phyloP scores from a whole-genome alignment of 35 echinoderm and acorn worm species.

The Diadema setosum region DNA sequence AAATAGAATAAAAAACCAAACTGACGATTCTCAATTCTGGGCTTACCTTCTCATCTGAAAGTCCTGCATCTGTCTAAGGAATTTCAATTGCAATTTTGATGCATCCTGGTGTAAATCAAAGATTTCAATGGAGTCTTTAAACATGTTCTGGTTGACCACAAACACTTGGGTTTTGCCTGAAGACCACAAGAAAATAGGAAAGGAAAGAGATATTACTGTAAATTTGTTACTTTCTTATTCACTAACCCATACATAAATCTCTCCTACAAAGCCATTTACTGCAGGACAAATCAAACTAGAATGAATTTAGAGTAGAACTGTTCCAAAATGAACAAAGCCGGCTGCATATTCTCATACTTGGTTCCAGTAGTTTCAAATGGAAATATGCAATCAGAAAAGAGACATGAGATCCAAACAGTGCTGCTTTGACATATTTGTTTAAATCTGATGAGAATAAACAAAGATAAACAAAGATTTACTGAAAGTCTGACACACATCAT shows the following conservation, averaged over 20 bases:
- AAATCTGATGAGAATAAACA: too few relatives aligned
- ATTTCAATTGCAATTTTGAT: background rate
- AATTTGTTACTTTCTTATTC: background rate
- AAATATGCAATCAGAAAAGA: too few relatives aligned
- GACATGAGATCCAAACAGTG: too few relatives aligned
- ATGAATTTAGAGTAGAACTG: background rate
- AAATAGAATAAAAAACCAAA: background rate
- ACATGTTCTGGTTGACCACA: conserved; percentile 19
- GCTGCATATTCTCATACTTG: too few relatives aligned
- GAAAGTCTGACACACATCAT: too few relatives aligned
- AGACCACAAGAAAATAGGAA: background rate
- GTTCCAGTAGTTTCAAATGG: too few relatives aligned
- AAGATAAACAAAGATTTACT: too few relatives aligned
- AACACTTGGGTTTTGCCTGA: background rate
- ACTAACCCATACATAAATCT: background rate
- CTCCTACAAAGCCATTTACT: background rate
- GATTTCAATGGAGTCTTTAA: background rate
- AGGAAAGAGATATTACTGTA: background rate
- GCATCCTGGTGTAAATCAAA: background rate
- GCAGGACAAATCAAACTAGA: background rate
- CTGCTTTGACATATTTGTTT: too few relatives aligned
- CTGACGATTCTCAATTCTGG: background rate
- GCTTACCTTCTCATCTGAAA: background rate
- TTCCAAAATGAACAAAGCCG: too few relatives aligned
- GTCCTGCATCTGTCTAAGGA: background rate